Evolutionary conservation across 2,888 invertebrate species (phyloP).

Genomic region (Macrophya alboannulata): DNA sequence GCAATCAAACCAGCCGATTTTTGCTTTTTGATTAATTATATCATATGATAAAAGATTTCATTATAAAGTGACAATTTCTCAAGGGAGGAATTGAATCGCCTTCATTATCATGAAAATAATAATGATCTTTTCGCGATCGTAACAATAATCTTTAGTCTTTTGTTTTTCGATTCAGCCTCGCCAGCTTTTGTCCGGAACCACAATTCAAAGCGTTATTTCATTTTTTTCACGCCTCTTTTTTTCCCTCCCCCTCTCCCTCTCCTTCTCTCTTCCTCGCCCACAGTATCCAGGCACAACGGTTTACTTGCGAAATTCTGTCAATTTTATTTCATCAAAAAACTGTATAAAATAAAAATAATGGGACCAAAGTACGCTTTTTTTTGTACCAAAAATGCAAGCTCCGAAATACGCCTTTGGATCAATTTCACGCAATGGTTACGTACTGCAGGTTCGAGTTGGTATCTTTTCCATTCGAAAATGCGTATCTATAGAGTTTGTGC

Average conservation of each 20-base stretch:
- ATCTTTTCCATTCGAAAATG: constrained; percentile 34
- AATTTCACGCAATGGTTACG: constrained; percentile 8
- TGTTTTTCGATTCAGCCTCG: constrained; percentile 29
- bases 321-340: neutral
- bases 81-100: constrained; percentile 1
- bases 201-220: constrained; percentile 47
- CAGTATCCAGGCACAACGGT: neutral
- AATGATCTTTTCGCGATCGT: constrained; percentile 40
- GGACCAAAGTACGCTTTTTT: neutral
- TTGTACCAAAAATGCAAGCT: neutral
- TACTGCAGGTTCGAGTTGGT: neutral
- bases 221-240: constrained; percentile 1
- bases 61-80: constrained; percentile 53
- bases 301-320: neutral
- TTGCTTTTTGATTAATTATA: constrained; percentile 53
- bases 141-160: constrained; percentile 56
- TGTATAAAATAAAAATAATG: neutral
- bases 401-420: neutral
- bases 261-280: neutral
- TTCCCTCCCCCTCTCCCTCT: neutral
- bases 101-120: constrained; percentile 53
- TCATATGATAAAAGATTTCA: constrained; percentile 34
- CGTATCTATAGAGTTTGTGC: constrained; percentile 22
- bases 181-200: constrained; percentile 45
- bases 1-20: constrained; percentile 43